phyloP scores from a whole-genome alignment of 2,888 invertebrate species.

The Ophion costatus region DNA sequence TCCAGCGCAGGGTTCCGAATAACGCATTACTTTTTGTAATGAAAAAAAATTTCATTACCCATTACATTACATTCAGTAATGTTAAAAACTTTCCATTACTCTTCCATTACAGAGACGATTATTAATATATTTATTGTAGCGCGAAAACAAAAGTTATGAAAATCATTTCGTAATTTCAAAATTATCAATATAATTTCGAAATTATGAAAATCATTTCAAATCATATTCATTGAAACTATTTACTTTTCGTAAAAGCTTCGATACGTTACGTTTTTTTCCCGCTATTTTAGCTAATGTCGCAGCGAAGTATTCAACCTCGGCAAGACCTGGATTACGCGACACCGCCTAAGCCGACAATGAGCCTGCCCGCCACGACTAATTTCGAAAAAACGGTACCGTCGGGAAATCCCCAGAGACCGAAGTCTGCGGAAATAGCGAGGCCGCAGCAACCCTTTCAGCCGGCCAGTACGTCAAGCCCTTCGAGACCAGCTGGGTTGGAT shows the following conservation, averaged over 20 bases:
- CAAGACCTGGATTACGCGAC: constrained; percentile 48
- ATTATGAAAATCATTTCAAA: too few species aligned
- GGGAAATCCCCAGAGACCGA: neutral
- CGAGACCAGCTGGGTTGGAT: neutral
- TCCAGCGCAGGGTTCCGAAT: too few species aligned
- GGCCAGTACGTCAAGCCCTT: neutral
- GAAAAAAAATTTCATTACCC: too few species aligned
- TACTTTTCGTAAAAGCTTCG: too few species aligned
- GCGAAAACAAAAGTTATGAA: too few species aligned
- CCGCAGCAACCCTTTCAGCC: neutral
- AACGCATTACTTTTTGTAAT: too few species aligned
- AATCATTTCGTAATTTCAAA: too few species aligned
- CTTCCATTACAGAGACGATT: too few species aligned
- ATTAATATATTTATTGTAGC: too few species aligned
- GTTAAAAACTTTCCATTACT: too few species aligned
- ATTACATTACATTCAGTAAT: too few species aligned
- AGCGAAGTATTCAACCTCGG: constrained; percentile 32
- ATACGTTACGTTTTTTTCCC: neutral
- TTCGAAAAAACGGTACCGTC: neutral
- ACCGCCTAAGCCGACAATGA: neutral
- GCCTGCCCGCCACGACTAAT: neutral
- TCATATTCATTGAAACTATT: neutral
- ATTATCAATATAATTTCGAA: too few species aligned
- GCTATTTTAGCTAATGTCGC: constrained; percentile 36
- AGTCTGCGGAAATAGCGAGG: neutral